Conservation (phyloP, 2,888 invertebrate genomes). For the Dynastes grantii region DNA sequence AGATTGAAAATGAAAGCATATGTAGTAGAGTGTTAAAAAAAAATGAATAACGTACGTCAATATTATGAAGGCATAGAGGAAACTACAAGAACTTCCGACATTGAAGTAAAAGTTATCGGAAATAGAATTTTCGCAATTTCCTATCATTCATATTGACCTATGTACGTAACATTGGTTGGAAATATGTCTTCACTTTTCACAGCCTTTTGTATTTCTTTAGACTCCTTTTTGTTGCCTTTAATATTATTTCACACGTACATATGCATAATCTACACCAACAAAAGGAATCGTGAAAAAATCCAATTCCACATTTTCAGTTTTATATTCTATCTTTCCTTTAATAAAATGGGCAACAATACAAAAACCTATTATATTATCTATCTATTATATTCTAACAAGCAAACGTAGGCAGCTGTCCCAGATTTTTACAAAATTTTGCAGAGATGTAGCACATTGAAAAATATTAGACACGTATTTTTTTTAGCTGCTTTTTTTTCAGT, state of each 20-base stretch:
- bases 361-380: too few species aligned
- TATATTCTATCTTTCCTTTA: too few species aligned
- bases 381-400: too few species aligned
- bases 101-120: conserved; percentile 57
- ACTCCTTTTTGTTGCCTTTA: background rate
- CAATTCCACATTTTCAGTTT: too few species aligned
- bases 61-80: conserved; percentile 33
- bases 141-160: conserved; percentile 65
- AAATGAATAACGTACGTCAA: conserved; percentile 36
- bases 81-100: conserved; percentile 27
- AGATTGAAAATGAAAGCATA: conserved; percentile 32
- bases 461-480: too few species aligned
- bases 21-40: conserved; percentile 26
- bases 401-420: too few species aligned
- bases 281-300: too few species aligned
- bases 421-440: too few species aligned
- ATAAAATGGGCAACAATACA: too few species aligned
- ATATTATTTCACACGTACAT: background rate
- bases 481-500: too few species aligned
- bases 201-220: conserved; percentile 1
- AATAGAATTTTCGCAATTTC: conserved; percentile 70
- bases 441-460: too few species aligned
- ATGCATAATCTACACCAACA: background rate
- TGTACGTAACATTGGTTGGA: conserved; percentile 36
- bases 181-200: background rate